These are phyloP conservation scores for Dascyllus trimaculatus DNA, from an alignment of 2,113 vertebrate genomes.

Conservation along the genomic window DNA sequence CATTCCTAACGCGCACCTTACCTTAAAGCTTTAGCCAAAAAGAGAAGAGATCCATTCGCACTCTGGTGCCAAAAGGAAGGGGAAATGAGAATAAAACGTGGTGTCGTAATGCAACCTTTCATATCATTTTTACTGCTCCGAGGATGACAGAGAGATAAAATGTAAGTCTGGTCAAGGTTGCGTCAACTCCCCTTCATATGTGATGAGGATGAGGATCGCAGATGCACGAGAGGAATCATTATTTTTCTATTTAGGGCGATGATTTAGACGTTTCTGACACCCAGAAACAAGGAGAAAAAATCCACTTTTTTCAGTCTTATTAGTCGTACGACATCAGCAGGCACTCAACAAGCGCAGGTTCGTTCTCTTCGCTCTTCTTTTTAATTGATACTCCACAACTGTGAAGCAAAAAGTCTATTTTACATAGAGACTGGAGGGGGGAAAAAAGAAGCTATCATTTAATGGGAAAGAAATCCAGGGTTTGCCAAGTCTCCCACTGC, in stretches of 20 bases:
- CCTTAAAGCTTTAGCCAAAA: conserved; percentile 6
- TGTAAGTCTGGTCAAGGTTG: conserved; percentile 57
- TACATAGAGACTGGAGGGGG: conserved; percentile 11
- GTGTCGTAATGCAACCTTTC: conserved; percentile 44
- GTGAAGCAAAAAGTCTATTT: conserved; percentile 23
- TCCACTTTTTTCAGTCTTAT: background rate
- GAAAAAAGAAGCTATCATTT: conserved; percentile 58
- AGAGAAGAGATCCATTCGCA: conserved; percentile 18
- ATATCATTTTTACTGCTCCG: conserved; percentile 47
- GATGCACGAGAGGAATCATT: conserved; percentile 22
- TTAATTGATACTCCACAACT: conserved; percentile 43
- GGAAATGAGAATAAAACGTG: conserved; percentile 61
- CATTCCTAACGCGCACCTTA: conserved; percentile 27
- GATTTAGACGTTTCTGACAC: conserved; percentile 30
- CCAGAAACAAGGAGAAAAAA: conserved; percentile 26
- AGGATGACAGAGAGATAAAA: conserved; percentile 49
- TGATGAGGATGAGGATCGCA: conserved; percentile 58
- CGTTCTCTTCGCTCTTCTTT: conserved; percentile 1
- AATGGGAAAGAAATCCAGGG: conserved; percentile 54
- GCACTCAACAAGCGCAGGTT: background rate
- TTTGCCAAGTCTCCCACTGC: conserved; percentile 21
- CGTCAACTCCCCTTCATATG: conserved; percentile 31
- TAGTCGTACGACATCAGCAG: conserved; percentile 1
- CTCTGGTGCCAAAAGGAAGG: conserved; percentile 47
- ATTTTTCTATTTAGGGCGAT: conserved; percentile 30